Evolutionary conservation across 2,113 vertebrate genomes (phyloP), one percentile per base, ranked within the genome.

Genomic region (Elgaria multicarinata): DNA sequence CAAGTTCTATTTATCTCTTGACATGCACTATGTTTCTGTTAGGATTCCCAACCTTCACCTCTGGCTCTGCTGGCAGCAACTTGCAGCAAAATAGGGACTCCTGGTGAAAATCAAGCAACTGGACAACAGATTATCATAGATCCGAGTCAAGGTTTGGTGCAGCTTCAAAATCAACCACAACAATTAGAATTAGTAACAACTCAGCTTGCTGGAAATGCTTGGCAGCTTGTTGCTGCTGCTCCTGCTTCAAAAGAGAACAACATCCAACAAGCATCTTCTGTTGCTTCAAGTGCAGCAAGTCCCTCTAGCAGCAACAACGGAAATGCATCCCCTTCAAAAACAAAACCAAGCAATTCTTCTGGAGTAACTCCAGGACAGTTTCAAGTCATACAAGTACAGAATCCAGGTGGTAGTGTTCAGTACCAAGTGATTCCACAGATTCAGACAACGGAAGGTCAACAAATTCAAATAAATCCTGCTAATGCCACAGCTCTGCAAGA

Each of bases 391-490:
- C 99, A 99, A 97, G 97, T 99, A 80, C 98, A 98, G 91, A 99
- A 97, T 95, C 97, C 98, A 0, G 94, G 98, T 0, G 98, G 98
- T 39, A 98, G 97, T 62, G 97, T 99, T 66, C 99, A 99, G 94
- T 99, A 99, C 94, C 99, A 99, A 97, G 98, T 99, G 91, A 99
- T 99, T 93, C 99, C 99, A n/a, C 99, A 99, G 92, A 97, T 99
- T 94, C 99, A 99, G 96, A 98, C 99, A 18, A 97, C 98, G 3
- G 99, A 99, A 94, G 98, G 99, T 91, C 99, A 99, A 96, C 99
- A 99, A 94, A 98, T 99, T 96, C 99, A 99, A 87, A 97, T 99
- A 94, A 98, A 97, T 95, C 97, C 99, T 33, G 97, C 97, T 90
- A 98, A 97, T 79, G 50, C 98, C 77, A 95, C 98, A 77, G 97